These are phyloP conservation scores for human (Homo sapiens) DNA, from an alignment of 2,113 vertebrate species.

Conservation along the genomic window GRCh38 chr14:105335001-105335500, in stretches of 20 bases:
- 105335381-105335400: neutral
- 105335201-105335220: neutral
- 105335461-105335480: neutral
- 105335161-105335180: neutral
- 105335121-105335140: accelerated
- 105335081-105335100: neutral
- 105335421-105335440: too few species aligned
- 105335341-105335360: neutral
- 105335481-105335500: accelerated
- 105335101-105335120: accelerated
- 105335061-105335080: neutral
- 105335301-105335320: neutral
- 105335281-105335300: neutral
- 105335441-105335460: neutral
- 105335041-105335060: accelerated
- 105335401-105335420: neutral
- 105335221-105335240: neutral
- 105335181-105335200: neutral
- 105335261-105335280: accelerated
- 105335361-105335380: accelerated
- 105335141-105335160: accelerated
- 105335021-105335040: neutral
- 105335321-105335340: neutral
- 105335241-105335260: neutral
- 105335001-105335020: neutral